Evolutionary conservation across 1,140 invertebrate genomes (phyloP).

Genomic region (Laupala kohalensis): DNA sequence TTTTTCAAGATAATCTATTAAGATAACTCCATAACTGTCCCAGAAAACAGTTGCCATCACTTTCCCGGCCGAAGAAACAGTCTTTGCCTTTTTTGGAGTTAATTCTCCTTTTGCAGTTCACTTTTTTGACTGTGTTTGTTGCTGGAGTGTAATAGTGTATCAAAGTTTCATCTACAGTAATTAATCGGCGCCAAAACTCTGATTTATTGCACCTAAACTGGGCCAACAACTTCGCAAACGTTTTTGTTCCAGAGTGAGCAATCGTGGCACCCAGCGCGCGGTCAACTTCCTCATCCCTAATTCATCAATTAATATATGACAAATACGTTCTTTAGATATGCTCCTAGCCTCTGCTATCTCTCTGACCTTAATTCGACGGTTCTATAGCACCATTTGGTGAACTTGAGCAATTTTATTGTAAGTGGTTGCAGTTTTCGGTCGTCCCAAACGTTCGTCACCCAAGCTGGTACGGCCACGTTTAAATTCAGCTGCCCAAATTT

Average conservation of each 20-base stretch:
- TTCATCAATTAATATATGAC: conserved; percentile 3
- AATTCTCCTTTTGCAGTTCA: neutral
- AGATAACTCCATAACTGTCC: conserved; percentile 25
- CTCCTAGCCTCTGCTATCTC: neutral
- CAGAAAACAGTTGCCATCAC: conserved; percentile 25
- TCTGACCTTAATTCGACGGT: neutral
- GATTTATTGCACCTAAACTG: conserved; percentile 10
- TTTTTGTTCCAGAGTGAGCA: conserved; percentile 25
- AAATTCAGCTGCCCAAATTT: neutral
- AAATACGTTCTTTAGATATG: neutral
- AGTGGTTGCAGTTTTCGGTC: neutral
- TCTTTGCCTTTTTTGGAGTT: conserved; percentile 19
- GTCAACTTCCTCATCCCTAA: conserved; percentile 21
- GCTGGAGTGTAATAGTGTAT: conserved; percentile 16
- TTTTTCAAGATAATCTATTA: conserved; percentile 33
- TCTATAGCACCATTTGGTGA: neutral
- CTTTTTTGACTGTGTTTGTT: conserved; percentile 16
- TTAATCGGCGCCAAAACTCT: conserved; percentile 13
- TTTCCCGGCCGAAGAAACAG: conserved; percentile 20
- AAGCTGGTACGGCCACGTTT: neutral
- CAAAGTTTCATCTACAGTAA: conserved; percentile 19
- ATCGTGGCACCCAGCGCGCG: conserved; percentile 23
- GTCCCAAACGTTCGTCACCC: neutral
- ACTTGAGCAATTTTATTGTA: neutral
- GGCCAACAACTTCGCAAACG: conserved; percentile 15